phyloP scores from a whole-genome alignment of 37 sponge, comb jelly and placozoan species.

The Agelas oroides region DNA sequence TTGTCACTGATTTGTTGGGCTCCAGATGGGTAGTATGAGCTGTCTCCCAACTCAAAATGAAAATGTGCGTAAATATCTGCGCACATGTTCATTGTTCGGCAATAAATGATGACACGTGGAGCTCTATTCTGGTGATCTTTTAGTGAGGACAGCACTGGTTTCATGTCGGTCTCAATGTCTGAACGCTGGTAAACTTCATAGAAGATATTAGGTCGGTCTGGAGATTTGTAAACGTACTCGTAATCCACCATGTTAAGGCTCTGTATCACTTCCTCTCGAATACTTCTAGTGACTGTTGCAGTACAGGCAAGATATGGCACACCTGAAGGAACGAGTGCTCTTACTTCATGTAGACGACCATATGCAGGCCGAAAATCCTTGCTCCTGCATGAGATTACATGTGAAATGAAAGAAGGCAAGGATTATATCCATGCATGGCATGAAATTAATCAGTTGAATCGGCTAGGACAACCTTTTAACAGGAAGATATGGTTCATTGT shows the following conservation, averaged over 20 bases:
- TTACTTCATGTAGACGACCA: constrained; percentile 32
- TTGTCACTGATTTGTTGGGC: constrained; percentile 42
- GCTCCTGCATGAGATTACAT: constrained; percentile 43
- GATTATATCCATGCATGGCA: too few relatives aligned
- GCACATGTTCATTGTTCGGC: constrained; percentile 51
- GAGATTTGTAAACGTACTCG: constrained; percentile 14
- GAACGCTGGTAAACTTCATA: constrained; percentile 24
- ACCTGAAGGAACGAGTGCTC: constrained; percentile 35
- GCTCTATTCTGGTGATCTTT: constrained; percentile 8
- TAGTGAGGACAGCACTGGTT: not conserved
- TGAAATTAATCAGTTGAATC: too few relatives aligned
- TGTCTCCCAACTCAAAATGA: constrained; percentile 22
- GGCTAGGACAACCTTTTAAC: too few relatives aligned
- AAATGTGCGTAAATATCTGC: constrained; percentile 48
- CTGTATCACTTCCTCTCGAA: constrained; percentile 15
- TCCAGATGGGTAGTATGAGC: constrained; percentile 50
- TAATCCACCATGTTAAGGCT: constrained; percentile 23
- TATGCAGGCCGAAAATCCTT: constrained; percentile 49
- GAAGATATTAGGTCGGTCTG: constrained; percentile 57
- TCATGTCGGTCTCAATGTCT: constrained; percentile 21
- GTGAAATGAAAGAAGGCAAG: too few relatives aligned
- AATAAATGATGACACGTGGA: constrained; percentile 49
- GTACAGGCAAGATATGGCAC: constrained; percentile 33
- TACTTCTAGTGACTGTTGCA: constrained; percentile 20
- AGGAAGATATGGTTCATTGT: too few relatives aligned